These are phyloP conservation scores for Antigone vipio DNA, from an alignment of 2,113 vertebrate species.

Conservation along the genomic window DNA sequence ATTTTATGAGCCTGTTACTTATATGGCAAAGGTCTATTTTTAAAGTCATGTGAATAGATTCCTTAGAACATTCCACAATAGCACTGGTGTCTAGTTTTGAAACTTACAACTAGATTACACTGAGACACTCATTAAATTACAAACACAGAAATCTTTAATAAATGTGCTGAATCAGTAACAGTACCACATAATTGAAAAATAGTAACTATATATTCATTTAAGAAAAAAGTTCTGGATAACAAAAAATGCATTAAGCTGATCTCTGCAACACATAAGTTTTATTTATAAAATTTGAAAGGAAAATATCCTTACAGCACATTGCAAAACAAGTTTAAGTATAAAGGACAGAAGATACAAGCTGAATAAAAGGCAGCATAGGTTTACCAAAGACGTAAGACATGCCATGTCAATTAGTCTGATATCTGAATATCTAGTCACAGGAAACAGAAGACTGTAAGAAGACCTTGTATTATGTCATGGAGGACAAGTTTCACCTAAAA, in stretches of 20 bases:
- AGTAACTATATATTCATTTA: neutral
- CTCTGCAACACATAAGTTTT: neutral
- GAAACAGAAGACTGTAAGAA: neutral
- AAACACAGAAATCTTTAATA: neutral
- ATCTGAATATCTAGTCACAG: neutral
- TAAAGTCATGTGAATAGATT: neutral
- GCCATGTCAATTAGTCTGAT: neutral
- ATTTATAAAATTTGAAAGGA: neutral
- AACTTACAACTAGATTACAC: neutral
- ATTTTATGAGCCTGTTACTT: neutral
- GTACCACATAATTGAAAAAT: neutral
- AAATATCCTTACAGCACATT: neutral
- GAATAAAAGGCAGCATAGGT: neutral
- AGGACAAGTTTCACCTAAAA: neutral
- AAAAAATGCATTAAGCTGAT: neutral
- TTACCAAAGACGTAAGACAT: neutral
- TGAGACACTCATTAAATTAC: neutral
- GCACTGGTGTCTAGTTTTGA: neutral
- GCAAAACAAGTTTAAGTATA: neutral
- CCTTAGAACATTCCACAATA: neutral
- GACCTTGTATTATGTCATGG: neutral
- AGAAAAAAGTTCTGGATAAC: neutral
- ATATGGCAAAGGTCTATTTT: neutral
- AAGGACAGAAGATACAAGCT: neutral
- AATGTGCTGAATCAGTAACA: neutral